Base-by-base conservation (phyloP, 2,888 invertebrate genomes). In the Polyommatus iphigenia region DNA sequence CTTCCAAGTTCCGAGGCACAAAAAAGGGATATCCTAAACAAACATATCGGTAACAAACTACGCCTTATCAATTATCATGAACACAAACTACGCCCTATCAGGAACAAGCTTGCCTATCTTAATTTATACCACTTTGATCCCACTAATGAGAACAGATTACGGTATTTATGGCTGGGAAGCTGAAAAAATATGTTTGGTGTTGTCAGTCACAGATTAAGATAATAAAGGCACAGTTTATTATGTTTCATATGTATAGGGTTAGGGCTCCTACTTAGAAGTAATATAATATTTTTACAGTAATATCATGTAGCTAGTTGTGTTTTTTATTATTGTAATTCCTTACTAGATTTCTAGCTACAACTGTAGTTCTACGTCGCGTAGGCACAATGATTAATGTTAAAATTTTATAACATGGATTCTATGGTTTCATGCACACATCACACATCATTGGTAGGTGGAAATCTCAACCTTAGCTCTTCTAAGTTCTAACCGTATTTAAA, bases 81-180 rank as follows among this genome's bases (percentile, higher is more conserved):
- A 72, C 36, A 41, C 36, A 18, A 46, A 46, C 46, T 46, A 46
- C 46, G 10, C 10, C 46, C 10, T 46, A 46, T 46, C 46, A 46
- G 46, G 46, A 46, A 46, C 46, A 46, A 10, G 46, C 72, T 72
- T 10, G 50, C 46, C 73, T 75, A 50, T 75, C 75, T 29, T 15
- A 75, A 75, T 50, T 50, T 50, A 75, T 75, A 54, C 75, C 46
- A 50, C 75, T 46, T 73, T 50, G 24, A 75, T 75, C 15, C 54
- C 41, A 72, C 41, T 73, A 46, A 41, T 73, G 73, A 41, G 73
- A 73, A 46, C 13, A 46, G 73, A 73, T 73, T 46, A 73, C 46
- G 46, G 20, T 73, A 46, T 73, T 46, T 46, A 46, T 20, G 46
- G 3, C 67, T 67, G 32, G 32, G 67, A 32, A 67, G 29, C 29